A percentile compares a stretch with the other conserved stretches of the same genome.
phyloP scores from a whole-genome alignment of 2,113 vertebrate species.

The Urocitellus parryii region DNA sequence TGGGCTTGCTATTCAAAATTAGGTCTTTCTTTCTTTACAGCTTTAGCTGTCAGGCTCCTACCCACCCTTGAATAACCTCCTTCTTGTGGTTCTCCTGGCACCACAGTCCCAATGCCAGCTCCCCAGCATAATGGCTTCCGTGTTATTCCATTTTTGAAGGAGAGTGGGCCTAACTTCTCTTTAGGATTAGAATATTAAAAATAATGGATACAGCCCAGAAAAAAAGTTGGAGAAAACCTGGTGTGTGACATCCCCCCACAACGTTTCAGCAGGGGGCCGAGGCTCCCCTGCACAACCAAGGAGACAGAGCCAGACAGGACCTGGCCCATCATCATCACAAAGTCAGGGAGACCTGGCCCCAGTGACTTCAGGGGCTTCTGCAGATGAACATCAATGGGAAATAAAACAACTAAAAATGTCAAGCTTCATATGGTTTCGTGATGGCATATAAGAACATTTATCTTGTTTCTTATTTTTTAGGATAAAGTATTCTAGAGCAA shows the following conservation, averaged over 20 bases:
- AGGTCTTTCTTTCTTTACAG: not conserved
- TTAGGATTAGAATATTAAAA: not conserved
- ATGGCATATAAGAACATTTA: not conserved
- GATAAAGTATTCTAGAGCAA: conserved; percentile 13
- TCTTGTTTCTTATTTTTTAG: conserved; percentile 52
- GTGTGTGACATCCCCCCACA: not conserved
- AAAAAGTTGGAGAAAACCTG: not conserved
- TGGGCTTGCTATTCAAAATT: not conserved
- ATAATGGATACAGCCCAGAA: not conserved
- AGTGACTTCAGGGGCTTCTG: not conserved
- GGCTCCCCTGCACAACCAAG: not conserved
- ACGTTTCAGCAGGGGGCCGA: not conserved
- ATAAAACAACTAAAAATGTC: not conserved
- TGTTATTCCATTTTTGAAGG: not conserved
- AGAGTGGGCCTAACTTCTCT: not conserved
- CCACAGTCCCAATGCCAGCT: not conserved
- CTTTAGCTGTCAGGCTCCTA: not conserved
- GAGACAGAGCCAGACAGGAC: not conserved
- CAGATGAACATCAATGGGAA: not conserved
- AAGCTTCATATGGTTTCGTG: not conserved
- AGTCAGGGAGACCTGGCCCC: too few species aligned
- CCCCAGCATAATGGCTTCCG: not conserved
- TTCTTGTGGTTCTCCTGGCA: not conserved
- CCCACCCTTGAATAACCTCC: not conserved
- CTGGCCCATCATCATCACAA: not conserved